Percentiles rank a stretch among this genome's conserved stretches.
Conservation (phyloP, 30 jellyfish, hydroid and myxozoan species). For the Pelagia noctiluca region DNA sequence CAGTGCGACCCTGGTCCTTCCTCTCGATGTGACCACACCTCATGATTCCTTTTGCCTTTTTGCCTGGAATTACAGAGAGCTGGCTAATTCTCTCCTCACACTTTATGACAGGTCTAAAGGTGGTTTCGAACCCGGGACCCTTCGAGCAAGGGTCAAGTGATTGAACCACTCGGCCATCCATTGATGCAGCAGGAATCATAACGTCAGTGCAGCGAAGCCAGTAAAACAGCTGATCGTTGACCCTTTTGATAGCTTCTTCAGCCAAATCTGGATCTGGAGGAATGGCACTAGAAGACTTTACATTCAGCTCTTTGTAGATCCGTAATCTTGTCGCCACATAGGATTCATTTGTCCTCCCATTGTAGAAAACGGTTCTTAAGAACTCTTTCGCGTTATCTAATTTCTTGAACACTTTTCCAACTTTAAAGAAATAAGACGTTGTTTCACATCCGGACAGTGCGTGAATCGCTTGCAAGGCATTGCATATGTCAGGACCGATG, state of each 20-base stretch:
- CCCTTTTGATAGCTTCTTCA: constrained; percentile 40
- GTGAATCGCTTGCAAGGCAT: constrained; percentile 38
- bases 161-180: too few species aligned
- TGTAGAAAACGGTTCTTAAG: constrained; percentile 36
- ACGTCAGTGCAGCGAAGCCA: constrained; percentile 17
- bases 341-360: constrained; percentile 30
- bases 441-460: constrained; percentile 61
- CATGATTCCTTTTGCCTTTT: too few species aligned
- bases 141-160: too few species aligned
- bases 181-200: background rate
- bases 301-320: constrained; percentile 41
- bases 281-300: constrained; percentile 27
- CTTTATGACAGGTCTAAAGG: too few species aligned
- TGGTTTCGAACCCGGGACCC: too few species aligned
- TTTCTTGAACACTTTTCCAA: constrained; percentile 33
- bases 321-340: constrained; percentile 61
- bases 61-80: too few species aligned
- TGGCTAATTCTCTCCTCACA: too few species aligned
- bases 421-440: constrained; percentile 52
- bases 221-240: constrained; percentile 33
- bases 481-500: constrained; percentile 42
- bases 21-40: too few species aligned
- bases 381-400: constrained; percentile 36
- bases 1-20: too few species aligned
- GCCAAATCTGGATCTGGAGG: constrained; percentile 50